Evolutionary conservation across 1,140 invertebrate species (phyloP).

Genomic region (Anagrus nilaparvatae): DNA sequence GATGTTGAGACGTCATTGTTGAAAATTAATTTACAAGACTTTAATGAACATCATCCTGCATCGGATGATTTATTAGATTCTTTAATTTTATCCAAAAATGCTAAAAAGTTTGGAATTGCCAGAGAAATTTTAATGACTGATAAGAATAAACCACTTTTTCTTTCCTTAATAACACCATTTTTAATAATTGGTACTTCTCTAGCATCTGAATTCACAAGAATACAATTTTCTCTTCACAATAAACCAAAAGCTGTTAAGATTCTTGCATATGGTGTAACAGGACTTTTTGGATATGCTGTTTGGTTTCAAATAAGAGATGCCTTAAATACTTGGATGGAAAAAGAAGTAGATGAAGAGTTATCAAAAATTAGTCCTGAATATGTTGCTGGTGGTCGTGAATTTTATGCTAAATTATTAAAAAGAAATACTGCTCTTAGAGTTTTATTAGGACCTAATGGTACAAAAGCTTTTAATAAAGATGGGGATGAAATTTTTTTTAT

Average conservation of each 20-base stretch:
- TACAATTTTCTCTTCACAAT: constrained; percentile 43
- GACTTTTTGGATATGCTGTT: constrained; percentile 3
- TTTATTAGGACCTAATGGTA: constrained; percentile 49
- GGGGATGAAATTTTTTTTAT: constrained; percentile 61
- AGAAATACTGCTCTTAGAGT: constrained; percentile 61
- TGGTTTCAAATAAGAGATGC: constrained; percentile 57
- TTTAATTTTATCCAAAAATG: constrained; percentile 58
- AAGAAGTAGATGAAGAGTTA: constrained; percentile 49
- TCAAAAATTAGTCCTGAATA: constrained; percentile 49
- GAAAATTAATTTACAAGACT: constrained; percentile 26
- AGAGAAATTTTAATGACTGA: constrained; percentile 54
- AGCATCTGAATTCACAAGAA: constrained; percentile 31
- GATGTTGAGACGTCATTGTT: constrained; percentile 41
- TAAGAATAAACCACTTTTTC: constrained; percentile 41
- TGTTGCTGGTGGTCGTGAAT: constrained; percentile 60
- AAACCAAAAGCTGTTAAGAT: constrained; percentile 33
- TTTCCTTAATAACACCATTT: constrained; percentile 17
- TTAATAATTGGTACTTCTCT: constrained; percentile 42
- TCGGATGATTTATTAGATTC: constrained; percentile 53
- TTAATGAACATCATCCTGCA: constrained; percentile 51
- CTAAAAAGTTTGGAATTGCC: constrained; percentile 68
- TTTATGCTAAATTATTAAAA: constrained; percentile 59
- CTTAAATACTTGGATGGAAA: constrained; percentile 50
- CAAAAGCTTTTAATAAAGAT: constrained; percentile 47
- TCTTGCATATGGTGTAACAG: constrained; percentile 12